Conservation (phyloP, 2,888 invertebrate genomes). For the Ormyrus nitidulus region DNA sequence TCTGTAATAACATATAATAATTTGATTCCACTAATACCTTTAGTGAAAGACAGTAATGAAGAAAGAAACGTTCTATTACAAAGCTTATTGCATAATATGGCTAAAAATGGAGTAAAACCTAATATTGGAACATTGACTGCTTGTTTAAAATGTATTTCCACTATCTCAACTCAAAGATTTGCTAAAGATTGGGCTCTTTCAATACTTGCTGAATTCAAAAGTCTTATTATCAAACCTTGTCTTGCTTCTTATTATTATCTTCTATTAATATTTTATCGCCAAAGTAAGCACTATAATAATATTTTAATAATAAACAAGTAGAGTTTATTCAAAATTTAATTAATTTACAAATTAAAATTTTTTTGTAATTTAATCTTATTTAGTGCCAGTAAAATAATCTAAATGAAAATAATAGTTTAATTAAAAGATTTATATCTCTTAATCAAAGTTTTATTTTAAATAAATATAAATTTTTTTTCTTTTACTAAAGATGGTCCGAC, state of each 20-base stretch:
- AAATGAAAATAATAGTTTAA: too few relatives aligned
- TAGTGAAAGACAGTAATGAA: slow-evolving; percentile 81
- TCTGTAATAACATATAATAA: slow-evolving; percentile 84
- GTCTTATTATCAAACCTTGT: slow-evolving; percentile 83
- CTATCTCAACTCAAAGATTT: slow-evolving; percentile 74
- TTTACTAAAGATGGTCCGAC: slow-evolving; percentile 78
- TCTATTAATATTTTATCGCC: slow-evolving; percentile 80
- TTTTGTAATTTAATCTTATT: background rate
- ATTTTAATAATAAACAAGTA: background rate
- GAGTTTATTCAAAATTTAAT: background rate
- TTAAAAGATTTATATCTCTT: too few relatives aligned
- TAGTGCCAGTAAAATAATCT: too few relatives aligned
- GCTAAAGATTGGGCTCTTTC: slow-evolving; percentile 76
- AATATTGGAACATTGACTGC: slow-evolving; percentile 83
- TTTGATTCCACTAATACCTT: slow-evolving; percentile 80
- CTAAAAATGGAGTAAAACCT: slow-evolving; percentile 78
- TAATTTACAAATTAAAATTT: background rate
- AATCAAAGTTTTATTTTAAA: background rate
- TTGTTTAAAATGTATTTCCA: slow-evolving; percentile 77
- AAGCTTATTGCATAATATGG: slow-evolving; percentile 82
- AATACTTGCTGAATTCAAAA: slow-evolving; percentile 81
- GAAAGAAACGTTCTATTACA: slow-evolving; percentile 81
- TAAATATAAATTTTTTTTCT: slow-evolving; percentile 18
- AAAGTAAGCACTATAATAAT: slow-evolving; percentile 33
- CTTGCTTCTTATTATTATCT: slow-evolving; percentile 86